Evolutionary conservation across 1,140 invertebrate species (phyloP).

Genomic region (Diorhabda sublineata): DNA sequence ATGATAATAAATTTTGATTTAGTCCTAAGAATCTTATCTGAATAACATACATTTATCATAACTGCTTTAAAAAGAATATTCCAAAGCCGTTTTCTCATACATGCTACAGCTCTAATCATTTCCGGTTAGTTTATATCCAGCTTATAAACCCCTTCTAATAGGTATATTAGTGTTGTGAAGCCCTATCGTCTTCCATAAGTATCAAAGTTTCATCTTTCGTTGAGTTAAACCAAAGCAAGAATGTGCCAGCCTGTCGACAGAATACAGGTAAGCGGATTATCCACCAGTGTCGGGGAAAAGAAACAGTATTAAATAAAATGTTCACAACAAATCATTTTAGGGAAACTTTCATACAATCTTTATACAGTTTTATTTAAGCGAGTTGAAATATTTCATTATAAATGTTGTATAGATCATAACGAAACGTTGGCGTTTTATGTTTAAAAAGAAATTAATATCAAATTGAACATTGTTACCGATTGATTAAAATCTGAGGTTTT

Average conservation of each 20-base stretch:
- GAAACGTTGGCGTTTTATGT: not conserved
- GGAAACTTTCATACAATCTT: no score
- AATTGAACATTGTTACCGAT: not conserved
- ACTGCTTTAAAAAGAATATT: not conserved
- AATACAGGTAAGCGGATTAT: slow-evolving; percentile 32
- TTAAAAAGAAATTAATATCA: not conserved
- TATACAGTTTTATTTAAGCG: no score
- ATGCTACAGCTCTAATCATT: not conserved
- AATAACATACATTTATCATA: no score
- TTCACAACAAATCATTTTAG: not conserved
- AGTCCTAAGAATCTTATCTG: no score
- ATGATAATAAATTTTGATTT: no score
- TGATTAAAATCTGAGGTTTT: no score
- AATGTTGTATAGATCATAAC: not conserved
- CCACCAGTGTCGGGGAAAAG: slow-evolving; percentile 13
- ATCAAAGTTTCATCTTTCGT: not conserved
- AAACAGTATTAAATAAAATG: not conserved
- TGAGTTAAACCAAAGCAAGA: slow-evolving; percentile 23
- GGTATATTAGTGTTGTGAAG: not conserved
- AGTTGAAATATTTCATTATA: not conserved
- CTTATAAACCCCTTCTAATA: not conserved
- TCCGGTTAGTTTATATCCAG: not conserved
- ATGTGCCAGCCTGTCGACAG: slow-evolving; percentile 24
- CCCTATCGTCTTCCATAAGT: not conserved
- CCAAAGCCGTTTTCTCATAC: not conserved